Evolutionary conservation across 1,140 invertebrate species (phyloP), one percentile per base, ranked within the genome.

Genomic region (Globodera ellingtonae): DNA sequence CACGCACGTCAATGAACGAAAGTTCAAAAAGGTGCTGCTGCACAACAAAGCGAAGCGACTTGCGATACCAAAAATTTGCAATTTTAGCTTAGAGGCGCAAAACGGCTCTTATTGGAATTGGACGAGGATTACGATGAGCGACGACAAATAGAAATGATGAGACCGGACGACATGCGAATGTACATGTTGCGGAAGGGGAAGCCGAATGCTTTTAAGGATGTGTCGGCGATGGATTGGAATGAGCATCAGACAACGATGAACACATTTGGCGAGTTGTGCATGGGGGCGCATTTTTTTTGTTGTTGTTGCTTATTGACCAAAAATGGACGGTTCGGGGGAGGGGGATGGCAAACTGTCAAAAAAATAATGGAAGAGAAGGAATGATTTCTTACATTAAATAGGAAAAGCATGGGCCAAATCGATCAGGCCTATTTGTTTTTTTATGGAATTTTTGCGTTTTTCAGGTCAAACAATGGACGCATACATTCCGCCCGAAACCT

Each of bases 241-340:
- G 87, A 89, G 66, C 78, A 84, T 62, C 88, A 89, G 59, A 47
- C 84, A n/a, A 89, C 86, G 35, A 72, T 86, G 50, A 84, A 89
- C 62, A 85, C 88, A 13, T 85, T 89, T 72, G 79, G 87, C 88
- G 62, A 80, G 85, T 86, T 69, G 52, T 21, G 6, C 65, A 24
- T 24, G 24, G 78, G 21, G 8, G 35, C 76, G n/a, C n/a, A n/a
- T 80, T 72, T 10, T 0, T 79, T 50, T 50, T 52, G 50, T 77
- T 65, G 7, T 13, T 75, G 8, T 44, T 77, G 15, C 35, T 13
- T 75, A 10, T 15, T 46, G 21, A 21, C 46, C 35, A 35, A 24
- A 24, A 24, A 24, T 24, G 24, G 24, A 24, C 24, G 24, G 24
- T 24, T 24, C 47, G 46, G 72, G 46, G 24, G 6, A 5, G 21